Conservation (phyloP, 1,140 invertebrate species). For the Drosophila willistoni region DNA sequence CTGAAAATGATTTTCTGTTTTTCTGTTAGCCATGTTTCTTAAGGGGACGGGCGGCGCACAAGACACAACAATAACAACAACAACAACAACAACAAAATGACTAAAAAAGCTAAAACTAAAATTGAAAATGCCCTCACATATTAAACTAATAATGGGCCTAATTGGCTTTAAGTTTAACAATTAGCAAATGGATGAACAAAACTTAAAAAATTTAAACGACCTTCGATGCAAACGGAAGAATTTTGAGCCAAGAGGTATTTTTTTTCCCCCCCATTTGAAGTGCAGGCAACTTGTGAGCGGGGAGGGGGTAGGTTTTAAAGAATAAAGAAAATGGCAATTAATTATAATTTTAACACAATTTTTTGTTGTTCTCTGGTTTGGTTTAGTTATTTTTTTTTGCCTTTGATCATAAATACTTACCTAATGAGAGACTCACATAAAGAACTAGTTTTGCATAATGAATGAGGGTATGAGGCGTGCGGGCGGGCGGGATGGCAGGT, state of each 20-base stretch:
- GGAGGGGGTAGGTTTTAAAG: not conserved
- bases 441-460: constrained; percentile 43
- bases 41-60: constrained; percentile 27
- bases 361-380: constrained; percentile 12
- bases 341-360: constrained; percentile 56
- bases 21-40: not conserved
- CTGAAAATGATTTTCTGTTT: constrained; percentile 22
- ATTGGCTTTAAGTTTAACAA: constrained; percentile 43
- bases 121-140: constrained; percentile 31
- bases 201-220: not conserved
- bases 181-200: constrained; percentile 54
- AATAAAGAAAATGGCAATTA: constrained; percentile 53
- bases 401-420: constrained; percentile 1
- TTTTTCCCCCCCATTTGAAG: constrained; percentile 15
- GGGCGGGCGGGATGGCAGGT: not conserved
- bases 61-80: not conserved
- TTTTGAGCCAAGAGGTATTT: constrained; percentile 39
- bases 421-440: constrained; percentile 12
- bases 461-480: not conserved
- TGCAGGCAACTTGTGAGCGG: constrained; percentile 4
- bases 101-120: not conserved
- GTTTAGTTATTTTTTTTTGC: constrained; percentile 17
- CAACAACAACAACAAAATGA: not conserved
- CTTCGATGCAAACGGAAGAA: constrained; percentile 63
- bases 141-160: constrained; percentile 55